These are phyloP conservation scores for Pristionchus fissidentatus DNA, from an alignment of 2,888 invertebrate species.

Conservation along the genomic window DNA sequence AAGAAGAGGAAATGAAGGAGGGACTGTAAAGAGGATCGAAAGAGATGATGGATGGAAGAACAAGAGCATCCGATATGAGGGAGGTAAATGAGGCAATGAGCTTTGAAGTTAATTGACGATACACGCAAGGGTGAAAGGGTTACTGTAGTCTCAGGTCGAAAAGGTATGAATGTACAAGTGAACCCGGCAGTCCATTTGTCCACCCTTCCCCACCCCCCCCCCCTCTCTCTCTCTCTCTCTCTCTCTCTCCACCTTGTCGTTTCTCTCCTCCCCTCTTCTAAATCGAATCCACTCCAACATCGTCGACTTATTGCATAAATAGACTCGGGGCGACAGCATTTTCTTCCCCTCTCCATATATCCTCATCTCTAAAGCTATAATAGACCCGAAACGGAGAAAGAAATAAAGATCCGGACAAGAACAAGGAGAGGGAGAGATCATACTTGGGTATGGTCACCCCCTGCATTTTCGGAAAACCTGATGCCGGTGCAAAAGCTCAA, in stretches of 20 bases:
- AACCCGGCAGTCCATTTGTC: not conserved
- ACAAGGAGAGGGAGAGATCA: too few species aligned
- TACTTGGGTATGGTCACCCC: too few species aligned
- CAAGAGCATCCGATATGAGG: conserved; percentile 37
- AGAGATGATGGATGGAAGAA: conserved; percentile 36
- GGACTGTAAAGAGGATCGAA: conserved; percentile 6
- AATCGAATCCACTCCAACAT: conserved; percentile 41
- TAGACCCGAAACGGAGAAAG: too few species aligned
- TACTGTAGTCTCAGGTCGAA: not conserved
- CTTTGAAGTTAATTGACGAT: not conserved
- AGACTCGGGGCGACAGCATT: not conserved
- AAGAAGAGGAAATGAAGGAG: not conserved
- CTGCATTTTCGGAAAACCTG: too few species aligned
- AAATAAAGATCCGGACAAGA: too few species aligned
- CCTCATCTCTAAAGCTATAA: too few species aligned
- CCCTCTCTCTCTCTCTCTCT: not conserved
- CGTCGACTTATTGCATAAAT: conserved; percentile 42
- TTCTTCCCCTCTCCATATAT: conserved; percentile 24
- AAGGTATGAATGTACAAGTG: not conserved
- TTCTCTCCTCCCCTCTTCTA: not conserved
- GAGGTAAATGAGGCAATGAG: conserved; percentile 26
- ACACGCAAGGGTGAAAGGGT: not conserved
- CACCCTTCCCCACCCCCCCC: not conserved
- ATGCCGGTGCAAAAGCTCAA: too few species aligned
- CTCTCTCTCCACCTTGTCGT: not conserved